A percentile compares a stretch with the other conserved stretches of the same genome.
phyloP scores from a whole-genome alignment of 2,888 invertebrate genomes.

The Pristionchus japonicus region DNA sequence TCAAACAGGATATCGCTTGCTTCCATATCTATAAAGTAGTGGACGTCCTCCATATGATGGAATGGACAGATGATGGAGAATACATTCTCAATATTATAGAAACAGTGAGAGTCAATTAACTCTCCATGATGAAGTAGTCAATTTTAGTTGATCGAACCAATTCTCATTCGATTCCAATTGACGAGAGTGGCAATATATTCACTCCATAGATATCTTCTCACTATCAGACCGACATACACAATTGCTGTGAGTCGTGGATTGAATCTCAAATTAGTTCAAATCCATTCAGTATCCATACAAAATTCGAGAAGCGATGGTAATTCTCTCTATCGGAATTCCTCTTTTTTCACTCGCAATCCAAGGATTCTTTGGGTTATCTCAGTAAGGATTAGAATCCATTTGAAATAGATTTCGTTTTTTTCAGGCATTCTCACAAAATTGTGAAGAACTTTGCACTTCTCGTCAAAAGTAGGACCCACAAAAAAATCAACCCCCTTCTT shows the following conservation, averaged over 20 bases:
- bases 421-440: background rate
- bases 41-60: background rate
- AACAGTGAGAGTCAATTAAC: background rate
- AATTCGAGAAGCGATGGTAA: background rate
- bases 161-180: constrained; percentile 3
- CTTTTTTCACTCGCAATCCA: background rate
- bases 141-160: background rate
- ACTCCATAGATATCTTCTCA: background rate
- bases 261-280: background rate
- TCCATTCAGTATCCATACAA: background rate
- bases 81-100: background rate
- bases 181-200: background rate
- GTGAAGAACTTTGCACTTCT: background rate
- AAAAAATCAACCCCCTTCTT: too few relatives aligned
- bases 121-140: background rate
- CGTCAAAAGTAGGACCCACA: too few relatives aligned
- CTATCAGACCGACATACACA: background rate
- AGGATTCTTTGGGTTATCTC: background rate
- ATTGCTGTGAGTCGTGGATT: background rate
- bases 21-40: background rate
- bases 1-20: background rate
- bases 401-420: background rate
- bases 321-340: background rate
- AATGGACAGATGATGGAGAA: background rate
- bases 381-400: background rate